Conservation (phyloP, 2,113 vertebrate species). For the Aspidoscelis tigris region DNA sequence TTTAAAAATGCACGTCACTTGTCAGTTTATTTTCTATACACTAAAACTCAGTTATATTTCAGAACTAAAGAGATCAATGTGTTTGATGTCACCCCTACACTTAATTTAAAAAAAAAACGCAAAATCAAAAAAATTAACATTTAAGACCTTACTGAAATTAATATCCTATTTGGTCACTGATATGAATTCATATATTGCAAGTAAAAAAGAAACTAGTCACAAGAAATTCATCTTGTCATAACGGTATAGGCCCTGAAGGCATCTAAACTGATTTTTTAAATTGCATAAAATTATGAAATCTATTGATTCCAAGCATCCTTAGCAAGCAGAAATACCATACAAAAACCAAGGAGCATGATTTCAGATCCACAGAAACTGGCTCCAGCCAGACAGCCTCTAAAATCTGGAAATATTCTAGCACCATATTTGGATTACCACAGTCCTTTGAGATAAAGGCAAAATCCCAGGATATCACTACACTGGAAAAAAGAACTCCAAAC, state of each 20-base stretch:
- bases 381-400: too few relatives aligned
- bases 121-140: too few relatives aligned
- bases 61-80: slow-evolving; percentile 67
- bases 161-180: slow-evolving; percentile 58
- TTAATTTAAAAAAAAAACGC: background rate
- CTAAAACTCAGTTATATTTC: slow-evolving; percentile 60
- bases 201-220: slow-evolving; percentile 61
- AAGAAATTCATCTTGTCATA: slow-evolving; percentile 50
- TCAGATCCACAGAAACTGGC: background rate
- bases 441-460: too few relatives aligned
- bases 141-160: background rate
- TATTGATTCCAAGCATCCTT: slow-evolving; percentile 27
- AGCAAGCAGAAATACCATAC: background rate
- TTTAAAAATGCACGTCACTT: slow-evolving; percentile 32
- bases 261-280: slow-evolving; percentile 48
- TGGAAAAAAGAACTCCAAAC: too few relatives aligned
- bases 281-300: slow-evolving; percentile 37
- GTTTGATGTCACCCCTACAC: slow-evolving; percentile 8
- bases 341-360: background rate
- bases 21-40: slow-evolving; percentile 57
- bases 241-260: slow-evolving; percentile 28
- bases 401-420: too few relatives aligned
- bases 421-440: too few relatives aligned
- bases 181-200: slow-evolving; percentile 60
- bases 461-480: too few relatives aligned